Evolutionary conservation across 1,140 invertebrate species (phyloP), one percentile per base, ranked within the genome.

Genomic region (Melitaea cinxia): DNA sequence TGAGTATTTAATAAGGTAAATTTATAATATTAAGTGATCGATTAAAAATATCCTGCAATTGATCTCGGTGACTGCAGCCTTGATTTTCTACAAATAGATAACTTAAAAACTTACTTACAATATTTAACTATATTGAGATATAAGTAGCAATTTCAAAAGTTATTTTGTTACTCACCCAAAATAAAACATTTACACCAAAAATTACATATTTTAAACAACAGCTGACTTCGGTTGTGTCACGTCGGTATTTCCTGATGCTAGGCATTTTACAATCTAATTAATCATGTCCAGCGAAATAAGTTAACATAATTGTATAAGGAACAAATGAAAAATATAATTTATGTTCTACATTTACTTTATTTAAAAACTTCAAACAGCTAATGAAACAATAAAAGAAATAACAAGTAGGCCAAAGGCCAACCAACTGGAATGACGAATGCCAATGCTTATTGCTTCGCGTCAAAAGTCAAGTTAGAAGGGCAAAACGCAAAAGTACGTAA

Each of bases 131-230:
- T 3, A 42, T 42, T 17, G 17, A 15, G 15, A 17, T 37, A 19
- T 42, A 33, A 1, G 7, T 19, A 7, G 7, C 9, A 17, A 15
- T 39, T 1, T 14, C 0, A 42, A 6, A 17, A 3, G 1, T 42
- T 2, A 19, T 6, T 7, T 6, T 47, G 19, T 15, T 57, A 93
- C 95, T 95, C 91, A 98, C 96, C 97, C 98, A 99, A 93, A 99
- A 98, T 75, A 99, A 92, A 68, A 99, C 97, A 93, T 99, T 99
- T 91, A 98, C 98, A 85, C 96, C 95, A 92, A 99, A 99, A 77
- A 99, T 98, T 85, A 98, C 94, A 92, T 99, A 99, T 92, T 99
- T 99, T 50, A 99, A 93, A 91, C 97, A 98, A 92, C 97, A 98
- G 93, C 96, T 98, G 80, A 99, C 97, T 96, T 99, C 98, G 88